phyloP scores from a whole-genome alignment of 1,140 invertebrate genomes.

The Eriocheir sinensis region DNA sequence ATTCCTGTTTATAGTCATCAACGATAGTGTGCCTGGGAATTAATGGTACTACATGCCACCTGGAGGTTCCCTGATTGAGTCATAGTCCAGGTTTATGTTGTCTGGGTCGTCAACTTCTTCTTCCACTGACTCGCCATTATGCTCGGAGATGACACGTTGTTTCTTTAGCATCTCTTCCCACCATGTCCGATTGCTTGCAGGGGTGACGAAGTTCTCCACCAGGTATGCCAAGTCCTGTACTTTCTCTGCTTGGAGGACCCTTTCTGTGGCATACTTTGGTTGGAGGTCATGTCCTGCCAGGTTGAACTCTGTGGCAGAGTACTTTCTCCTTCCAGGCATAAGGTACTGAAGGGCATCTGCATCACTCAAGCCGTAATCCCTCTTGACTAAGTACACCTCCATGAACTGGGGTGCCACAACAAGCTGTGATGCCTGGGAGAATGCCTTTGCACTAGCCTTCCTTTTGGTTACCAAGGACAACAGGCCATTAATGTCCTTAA shows the following conservation, averaged over 20 bases:
- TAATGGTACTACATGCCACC: too few relatives aligned
- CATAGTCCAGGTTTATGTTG: conserved; percentile 24
- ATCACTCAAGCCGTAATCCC: not conserved
- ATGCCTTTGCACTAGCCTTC: not conserved
- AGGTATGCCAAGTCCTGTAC: not conserved
- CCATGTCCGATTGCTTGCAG: too few relatives aligned
- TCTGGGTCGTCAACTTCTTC: not conserved
- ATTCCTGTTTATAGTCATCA: too few relatives aligned
- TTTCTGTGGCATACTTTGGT: not conserved
- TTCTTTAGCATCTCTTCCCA: not conserved
- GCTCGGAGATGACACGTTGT: not conserved
- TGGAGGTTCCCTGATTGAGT: conserved; percentile 25
- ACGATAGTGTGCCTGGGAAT: too few relatives aligned
- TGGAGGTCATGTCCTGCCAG: conserved; percentile 8
- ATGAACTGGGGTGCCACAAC: not conserved
- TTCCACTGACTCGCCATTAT: not conserved
- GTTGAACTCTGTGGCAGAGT: not conserved
- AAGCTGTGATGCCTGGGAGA: not conserved
- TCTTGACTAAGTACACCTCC: not conserved
- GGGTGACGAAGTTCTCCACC: not conserved
- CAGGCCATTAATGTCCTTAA: not conserved
- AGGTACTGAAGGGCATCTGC: not conserved
- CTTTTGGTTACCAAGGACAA: not conserved
- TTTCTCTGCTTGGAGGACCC: not conserved
- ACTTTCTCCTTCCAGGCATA: not conserved